Conservation (phyloP, 2,888 invertebrate genomes). For the Pristionchus entomophagus region DNA sequence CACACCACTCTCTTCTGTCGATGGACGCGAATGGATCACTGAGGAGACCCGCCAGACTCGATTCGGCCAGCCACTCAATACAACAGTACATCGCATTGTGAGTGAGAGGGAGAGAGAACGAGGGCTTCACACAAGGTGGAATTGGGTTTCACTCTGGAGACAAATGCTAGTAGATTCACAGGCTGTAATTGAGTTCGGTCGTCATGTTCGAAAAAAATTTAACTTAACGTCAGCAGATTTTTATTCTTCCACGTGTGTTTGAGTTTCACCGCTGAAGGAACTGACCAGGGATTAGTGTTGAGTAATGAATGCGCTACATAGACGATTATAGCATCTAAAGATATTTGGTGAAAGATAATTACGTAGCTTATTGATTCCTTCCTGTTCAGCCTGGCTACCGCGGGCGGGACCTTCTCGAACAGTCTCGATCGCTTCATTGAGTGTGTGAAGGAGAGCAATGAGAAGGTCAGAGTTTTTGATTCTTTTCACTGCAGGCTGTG, state of each 20-base stretch:
- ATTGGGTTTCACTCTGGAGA: too few relatives aligned
- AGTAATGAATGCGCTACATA: too few relatives aligned
- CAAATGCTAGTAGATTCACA: too few relatives aligned
- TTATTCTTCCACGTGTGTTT: not conserved
- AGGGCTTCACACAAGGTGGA: too few relatives aligned
- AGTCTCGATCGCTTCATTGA: slow-evolving; percentile 64
- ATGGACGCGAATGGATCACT: slow-evolving; percentile 47
- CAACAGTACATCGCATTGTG: slow-evolving; percentile 69
- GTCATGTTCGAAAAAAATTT: too few relatives aligned
- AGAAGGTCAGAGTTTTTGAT: slow-evolving; percentile 51
- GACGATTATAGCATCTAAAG: too few relatives aligned
- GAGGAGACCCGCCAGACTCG: slow-evolving; percentile 36
- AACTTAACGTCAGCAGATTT: not conserved
- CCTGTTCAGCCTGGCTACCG: slow-evolving; percentile 40
- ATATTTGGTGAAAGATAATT: too few relatives aligned
- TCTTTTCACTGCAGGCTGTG: too few relatives aligned
- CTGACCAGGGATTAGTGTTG: not conserved
- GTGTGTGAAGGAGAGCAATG: slow-evolving; percentile 70
- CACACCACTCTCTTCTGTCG: slow-evolving; percentile 44
- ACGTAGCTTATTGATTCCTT: not conserved
- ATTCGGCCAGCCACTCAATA: slow-evolving; percentile 53
- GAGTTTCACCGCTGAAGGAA: not conserved
- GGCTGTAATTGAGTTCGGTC: too few relatives aligned
- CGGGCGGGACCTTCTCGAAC: slow-evolving; percentile 45
- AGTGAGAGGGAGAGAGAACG: not conserved